Base-by-base conservation (phyloP, 2,113 vertebrate genomes). In the Brienomyrus brachyistius region DNA sequence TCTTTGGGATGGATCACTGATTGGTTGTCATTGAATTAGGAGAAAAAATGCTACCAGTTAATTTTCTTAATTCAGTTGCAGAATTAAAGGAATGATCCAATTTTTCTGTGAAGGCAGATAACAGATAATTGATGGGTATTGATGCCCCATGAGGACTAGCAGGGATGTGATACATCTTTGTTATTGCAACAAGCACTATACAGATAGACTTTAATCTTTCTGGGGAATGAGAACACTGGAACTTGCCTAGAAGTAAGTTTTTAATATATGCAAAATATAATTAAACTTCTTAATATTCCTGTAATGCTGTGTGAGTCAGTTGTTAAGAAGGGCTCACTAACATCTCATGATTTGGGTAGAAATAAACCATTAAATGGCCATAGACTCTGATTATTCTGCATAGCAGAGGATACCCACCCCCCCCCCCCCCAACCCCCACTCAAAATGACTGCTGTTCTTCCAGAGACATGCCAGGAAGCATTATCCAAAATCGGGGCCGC, bases 201-300 rank as follows among this genome's bases (percentile, higher is more conserved):
- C 48, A 31, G n/a, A 1, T 48, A 31, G 2, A 51, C 84, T 86
- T 70, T 86, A n/a, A 51, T 86, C 51, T 87, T 77, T 77, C 51
- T 6, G 43, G 88, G 47, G 5, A 48, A 52, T 47, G 47, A 86
- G 84, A 50, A 51, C 84, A 86, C 48, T 35, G 47, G 11, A 87
- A 51, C 48, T 31, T 43, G 85, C 27, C 85, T 83, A 8, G 74
- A 88, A 74, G n/a, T 13, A 50, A 66, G 21, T 35, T 87, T 62
- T 87, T 52, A 70, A 45, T 54, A 80, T 52, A 90, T 90, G 85
- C 86, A 80, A 15, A 45, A 21, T 45, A 54, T 35, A 80, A 87
- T 70, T 35, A 40, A 86, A 77, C 89, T 54, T 62, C 48, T 27
- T 77, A 80, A 87, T 87, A 43, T 85, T 52, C 66, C 21, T 43